These are phyloP conservation scores for Synanthedon formicaeformis DNA, from an alignment of 2,888 invertebrate species.

Conservation along the genomic window DNA sequence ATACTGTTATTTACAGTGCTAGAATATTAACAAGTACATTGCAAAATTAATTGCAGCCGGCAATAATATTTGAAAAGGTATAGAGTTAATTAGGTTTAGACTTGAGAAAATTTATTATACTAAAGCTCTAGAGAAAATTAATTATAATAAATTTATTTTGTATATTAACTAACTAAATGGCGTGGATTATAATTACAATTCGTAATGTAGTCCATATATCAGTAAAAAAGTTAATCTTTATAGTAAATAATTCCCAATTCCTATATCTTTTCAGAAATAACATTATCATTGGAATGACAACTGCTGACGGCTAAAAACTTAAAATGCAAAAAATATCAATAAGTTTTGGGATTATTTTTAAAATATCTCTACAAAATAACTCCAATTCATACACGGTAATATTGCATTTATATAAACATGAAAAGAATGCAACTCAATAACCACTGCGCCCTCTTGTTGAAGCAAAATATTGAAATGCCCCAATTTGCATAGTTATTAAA, in stretches of 20 bases:
- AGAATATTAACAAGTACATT: conserved; percentile 6
- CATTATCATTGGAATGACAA: too few species aligned
- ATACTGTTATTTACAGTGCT: conserved; percentile 7
- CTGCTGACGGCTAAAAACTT: too few species aligned
- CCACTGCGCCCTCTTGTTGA: conserved; percentile 25
- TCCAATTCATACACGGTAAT: too few species aligned
- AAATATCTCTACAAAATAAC: too few species aligned
- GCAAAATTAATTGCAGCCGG: conserved; percentile 2
- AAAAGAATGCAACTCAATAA: conserved; percentile 14
- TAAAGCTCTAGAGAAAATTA: background rate
- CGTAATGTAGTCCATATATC: too few species aligned
- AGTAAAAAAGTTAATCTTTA: too few species aligned
- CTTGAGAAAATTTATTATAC: background rate
- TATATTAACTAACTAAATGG: too few species aligned
- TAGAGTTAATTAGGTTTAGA: background rate
- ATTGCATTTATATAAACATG: conserved; percentile 4
- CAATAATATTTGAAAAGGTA: background rate
- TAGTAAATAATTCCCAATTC: too few species aligned
- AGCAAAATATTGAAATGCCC: conserved; percentile 54
- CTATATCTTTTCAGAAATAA: too few species aligned
- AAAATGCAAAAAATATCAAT: too few species aligned
- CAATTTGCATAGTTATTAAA: conserved; percentile 62
- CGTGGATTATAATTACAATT: too few species aligned
- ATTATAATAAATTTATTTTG: conserved; percentile 11
- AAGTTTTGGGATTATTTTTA: too few species aligned